Conservation (phyloP, 2,113 vertebrate species). For the Ophthalmotilapia sp. region DNA sequence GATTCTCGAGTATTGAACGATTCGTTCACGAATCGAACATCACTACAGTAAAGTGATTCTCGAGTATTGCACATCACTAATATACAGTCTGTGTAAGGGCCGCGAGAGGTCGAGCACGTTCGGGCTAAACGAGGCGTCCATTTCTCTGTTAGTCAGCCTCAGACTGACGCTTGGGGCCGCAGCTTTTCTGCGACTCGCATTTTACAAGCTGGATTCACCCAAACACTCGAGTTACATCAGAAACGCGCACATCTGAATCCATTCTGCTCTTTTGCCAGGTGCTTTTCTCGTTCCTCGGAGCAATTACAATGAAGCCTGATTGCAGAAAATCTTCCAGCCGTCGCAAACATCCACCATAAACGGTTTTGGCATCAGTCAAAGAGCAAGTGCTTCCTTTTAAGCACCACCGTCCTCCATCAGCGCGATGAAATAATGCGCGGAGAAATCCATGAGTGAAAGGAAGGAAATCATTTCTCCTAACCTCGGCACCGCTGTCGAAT, state of each 20-base stretch:
- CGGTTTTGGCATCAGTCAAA: not conserved
- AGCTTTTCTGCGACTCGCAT: not conserved
- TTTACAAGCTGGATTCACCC: not conserved
- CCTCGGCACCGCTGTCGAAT: not conserved
- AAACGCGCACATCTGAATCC: not conserved
- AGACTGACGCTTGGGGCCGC: not conserved
- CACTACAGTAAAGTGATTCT: too few species aligned
- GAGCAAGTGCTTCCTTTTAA: not conserved
- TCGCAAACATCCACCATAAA: not conserved
- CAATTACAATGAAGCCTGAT: not conserved
- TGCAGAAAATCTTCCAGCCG: not conserved
- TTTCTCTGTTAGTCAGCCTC: accelerated
- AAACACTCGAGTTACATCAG: not conserved
- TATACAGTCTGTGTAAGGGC: not conserved
- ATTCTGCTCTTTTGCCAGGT: not conserved
- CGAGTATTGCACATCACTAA: too few species aligned
- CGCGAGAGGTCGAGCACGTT: accelerated
- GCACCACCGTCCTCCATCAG: not conserved
- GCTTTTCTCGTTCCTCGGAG: not conserved
- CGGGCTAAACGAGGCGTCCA: accelerated
- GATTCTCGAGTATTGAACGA: too few species aligned
- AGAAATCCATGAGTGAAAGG: not conserved
- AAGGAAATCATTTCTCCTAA: not conserved
- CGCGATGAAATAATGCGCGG: not conserved
- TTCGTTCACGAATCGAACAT: too few species aligned